These are phyloP conservation scores for Heteropelma amictum DNA, from an alignment of 2,888 invertebrate genomes.

Conservation along the genomic window DNA sequence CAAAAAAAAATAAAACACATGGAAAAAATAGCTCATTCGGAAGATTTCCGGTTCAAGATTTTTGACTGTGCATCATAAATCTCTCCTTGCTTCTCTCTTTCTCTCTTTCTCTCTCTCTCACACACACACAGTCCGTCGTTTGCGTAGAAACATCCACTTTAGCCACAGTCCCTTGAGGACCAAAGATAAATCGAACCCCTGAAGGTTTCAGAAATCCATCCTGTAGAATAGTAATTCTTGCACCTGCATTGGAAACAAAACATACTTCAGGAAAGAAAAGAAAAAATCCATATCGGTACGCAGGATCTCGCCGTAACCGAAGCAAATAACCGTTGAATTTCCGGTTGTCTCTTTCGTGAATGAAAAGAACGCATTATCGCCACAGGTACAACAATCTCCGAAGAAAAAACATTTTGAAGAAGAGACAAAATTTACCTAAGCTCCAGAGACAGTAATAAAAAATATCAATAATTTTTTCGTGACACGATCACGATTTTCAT, in stretches of 20 bases:
- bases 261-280: background rate
- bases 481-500: background rate
- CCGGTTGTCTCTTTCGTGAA: background rate
- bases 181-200: constrained; percentile 28
- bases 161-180: constrained; percentile 27
- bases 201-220: constrained; percentile 38
- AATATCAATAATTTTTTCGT: background rate
- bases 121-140: constrained; percentile 20
- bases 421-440: background rate
- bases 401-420: constrained; percentile 1
- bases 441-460: background rate
- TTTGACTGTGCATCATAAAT: constrained; percentile 42
- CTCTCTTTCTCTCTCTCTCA: constrained; percentile 9
- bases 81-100: constrained; percentile 19
- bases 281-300: constrained; percentile 30
- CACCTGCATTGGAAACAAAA: constrained; percentile 35
- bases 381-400: background rate
- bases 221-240: constrained; percentile 23
- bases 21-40: constrained; percentile 29
- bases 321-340: constrained; percentile 1
- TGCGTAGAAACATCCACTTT: constrained; percentile 47
- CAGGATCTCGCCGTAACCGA: too few relatives aligned
- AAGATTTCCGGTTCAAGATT: constrained; percentile 23
- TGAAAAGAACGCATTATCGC: constrained; percentile 5
- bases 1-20: constrained; percentile 25